A percentile compares a stretch with the other conserved stretches of the same genome.
phyloP scores from a whole-genome alignment of 2,888 invertebrate species.

The Sinhomidia bicolor region DNA sequence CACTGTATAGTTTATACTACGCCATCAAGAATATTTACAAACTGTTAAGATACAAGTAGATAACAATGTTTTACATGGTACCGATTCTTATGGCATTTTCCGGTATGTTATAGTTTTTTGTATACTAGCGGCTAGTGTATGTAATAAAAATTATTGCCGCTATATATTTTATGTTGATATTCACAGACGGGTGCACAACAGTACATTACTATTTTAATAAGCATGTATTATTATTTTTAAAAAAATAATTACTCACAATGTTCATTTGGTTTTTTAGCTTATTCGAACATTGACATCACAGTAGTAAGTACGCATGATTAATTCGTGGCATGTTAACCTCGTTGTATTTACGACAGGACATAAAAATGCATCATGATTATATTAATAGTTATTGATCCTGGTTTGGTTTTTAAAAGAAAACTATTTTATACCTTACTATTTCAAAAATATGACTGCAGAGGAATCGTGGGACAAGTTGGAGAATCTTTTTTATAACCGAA shows the following conservation, averaged over 20 bases:
- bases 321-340: no score
- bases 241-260: background rate
- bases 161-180: slow-evolving; percentile 39
- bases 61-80: background rate
- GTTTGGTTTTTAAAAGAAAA: background rate
- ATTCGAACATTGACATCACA: background rate
- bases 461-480: no score
- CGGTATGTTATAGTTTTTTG: background rate
- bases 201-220: slow-evolving; percentile 28
- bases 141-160: slow-evolving; percentile 17
- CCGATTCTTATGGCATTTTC: background rate
- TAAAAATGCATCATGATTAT: background rate
- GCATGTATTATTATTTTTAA: background rate
- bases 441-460: background rate
- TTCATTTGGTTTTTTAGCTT: no score
- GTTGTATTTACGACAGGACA: background rate
- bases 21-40: background rate
- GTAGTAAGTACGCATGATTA: no score
- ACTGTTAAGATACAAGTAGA: no score
- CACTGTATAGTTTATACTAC: slow-evolving; percentile 12
- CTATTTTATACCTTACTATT: background rate
- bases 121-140: background rate
- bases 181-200: slow-evolving; percentile 58
- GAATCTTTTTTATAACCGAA: background rate
- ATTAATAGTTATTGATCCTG: background rate